Evolutionary conservation across 2,888 invertebrate genomes (phyloP), one percentile per base, ranked within the genome.

Genomic region (Calameuta pallipes): DNA sequence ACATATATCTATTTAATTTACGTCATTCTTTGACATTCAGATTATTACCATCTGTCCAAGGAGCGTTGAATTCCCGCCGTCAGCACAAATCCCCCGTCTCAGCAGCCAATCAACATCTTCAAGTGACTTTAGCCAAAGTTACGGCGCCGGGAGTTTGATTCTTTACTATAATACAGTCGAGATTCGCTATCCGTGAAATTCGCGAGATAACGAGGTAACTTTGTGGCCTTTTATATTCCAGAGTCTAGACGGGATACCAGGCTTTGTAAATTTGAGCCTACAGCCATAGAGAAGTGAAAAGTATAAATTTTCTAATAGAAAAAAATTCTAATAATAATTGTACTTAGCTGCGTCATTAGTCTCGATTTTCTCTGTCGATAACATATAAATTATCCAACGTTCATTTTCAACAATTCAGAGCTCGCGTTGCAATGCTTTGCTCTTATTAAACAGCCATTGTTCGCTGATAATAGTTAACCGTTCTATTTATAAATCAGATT

Each of bases 241-340:
- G 78, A 73, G 81, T 82, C 81, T 82, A 82, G 81, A 82, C 81
- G 81, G 80, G 75, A 81, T 77, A 73, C 73, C 74, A 69, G 69
- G 31, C 56, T 69, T 73, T 41, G 71, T 75, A 78, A 76, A 80
- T 79, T 73, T 80, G 75, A 81, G 79, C 76, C 78, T 77, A 77
- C 78, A 77, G 80, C 77, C 73, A 75, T 56, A 30, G 80, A 75
- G 77, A 78, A 56, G 41, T 56, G 4, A 1, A 1, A 23, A 56
- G 23, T 23, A 56, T 15, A 23, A 56, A 56, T 56, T 56, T 56
- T 56, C 9, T 23, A 23, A 75, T 74, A 74, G 77, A 36, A 74
- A 75, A 77, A 79, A 6, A 31, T 31, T 31, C 31, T 31, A 31
- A 31, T 77, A 75, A 34, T 31, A 79, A 79, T 30, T 56, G 0